Evolutionary conservation across 2,797 vertebrate genomes (phyloP).

Genomic region (Vultur gryphus): DNA sequence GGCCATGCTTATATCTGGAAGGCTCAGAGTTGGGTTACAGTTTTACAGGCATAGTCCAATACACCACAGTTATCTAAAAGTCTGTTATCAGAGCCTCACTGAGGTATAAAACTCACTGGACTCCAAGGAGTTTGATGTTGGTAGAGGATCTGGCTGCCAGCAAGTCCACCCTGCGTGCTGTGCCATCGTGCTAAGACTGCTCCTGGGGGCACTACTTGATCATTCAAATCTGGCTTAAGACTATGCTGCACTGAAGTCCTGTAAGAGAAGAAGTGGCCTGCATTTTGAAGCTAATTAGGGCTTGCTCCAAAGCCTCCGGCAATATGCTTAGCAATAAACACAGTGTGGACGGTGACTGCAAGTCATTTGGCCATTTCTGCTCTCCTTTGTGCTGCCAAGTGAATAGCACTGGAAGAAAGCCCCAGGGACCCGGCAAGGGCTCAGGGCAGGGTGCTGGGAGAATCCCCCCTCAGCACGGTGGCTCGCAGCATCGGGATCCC

Average conservation of each 20-base stretch:
- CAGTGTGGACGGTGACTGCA: neutral
- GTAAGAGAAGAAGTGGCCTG: neutral
- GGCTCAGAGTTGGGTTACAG: neutral
- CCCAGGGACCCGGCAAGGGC: neutral
- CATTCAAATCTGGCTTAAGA: neutral
- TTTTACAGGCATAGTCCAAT: neutral
- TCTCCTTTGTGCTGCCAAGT: neutral
- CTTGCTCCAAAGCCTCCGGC: neutral
- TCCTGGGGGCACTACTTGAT: neutral
- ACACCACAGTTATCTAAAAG: neutral
- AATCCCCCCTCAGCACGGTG: accelerated
- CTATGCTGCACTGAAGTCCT: neutral
- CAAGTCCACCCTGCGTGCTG: neutral
- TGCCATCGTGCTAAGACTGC: neutral
- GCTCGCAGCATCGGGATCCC: neutral
- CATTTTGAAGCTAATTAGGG: neutral
- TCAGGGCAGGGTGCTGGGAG: neutral
- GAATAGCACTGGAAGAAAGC: neutral
- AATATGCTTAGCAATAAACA: neutral
- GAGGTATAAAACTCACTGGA: neutral
- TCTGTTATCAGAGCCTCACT: neutral
- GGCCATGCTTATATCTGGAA: neutral
- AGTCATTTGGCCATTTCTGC: neutral
- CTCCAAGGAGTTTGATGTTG: neutral
- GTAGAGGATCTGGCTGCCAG: neutral